Evolutionary conservation across 2,797 vertebrate species (phyloP).

Genomic region (Carcharodon carcharias): DNA sequence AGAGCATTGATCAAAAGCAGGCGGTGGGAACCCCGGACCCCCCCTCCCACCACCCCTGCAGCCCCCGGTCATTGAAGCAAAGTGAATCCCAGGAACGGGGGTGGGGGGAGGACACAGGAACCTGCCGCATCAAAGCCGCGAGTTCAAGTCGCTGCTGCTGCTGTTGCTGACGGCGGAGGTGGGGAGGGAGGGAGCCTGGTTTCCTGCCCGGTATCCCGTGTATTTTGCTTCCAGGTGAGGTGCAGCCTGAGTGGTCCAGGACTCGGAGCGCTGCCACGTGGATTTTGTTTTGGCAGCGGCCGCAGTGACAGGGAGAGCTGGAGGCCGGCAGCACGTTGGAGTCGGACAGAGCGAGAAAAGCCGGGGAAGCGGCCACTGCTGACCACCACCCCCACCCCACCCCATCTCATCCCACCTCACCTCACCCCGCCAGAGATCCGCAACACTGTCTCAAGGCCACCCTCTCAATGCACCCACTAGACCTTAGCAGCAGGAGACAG

Average conservation of each 20-base stretch:
- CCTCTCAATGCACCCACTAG: too few relatives aligned
- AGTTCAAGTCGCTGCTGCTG: too few relatives aligned
- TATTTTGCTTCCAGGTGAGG: neutral
- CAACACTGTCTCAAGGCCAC: neutral
- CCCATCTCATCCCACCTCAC: too few relatives aligned
- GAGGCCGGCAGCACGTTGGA: too few relatives aligned
- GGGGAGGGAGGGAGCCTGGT: too few relatives aligned
- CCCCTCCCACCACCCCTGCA: too few relatives aligned
- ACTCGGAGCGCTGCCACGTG: conserved; percentile 13
- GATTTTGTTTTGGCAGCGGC: neutral
- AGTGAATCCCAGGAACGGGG: neutral
- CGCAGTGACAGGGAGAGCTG: neutral
- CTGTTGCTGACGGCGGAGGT: too few relatives aligned
- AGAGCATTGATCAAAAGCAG: neutral
- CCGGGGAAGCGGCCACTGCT: too few relatives aligned
- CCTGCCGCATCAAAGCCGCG: neutral
- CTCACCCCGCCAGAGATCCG: too few relatives aligned
- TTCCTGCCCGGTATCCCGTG: neutral
- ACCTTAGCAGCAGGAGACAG: neutral
- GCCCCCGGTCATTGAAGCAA: neutral
- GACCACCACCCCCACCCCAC: too few relatives aligned
- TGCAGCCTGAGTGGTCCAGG: neutral
- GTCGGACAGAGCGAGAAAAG: neutral
- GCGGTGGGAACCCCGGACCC: neutral
- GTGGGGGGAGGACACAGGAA: neutral